Evolutionary conservation across 2,113 vertebrate species (phyloP).

Genomic region (Atherinomorus stipes): DNA sequence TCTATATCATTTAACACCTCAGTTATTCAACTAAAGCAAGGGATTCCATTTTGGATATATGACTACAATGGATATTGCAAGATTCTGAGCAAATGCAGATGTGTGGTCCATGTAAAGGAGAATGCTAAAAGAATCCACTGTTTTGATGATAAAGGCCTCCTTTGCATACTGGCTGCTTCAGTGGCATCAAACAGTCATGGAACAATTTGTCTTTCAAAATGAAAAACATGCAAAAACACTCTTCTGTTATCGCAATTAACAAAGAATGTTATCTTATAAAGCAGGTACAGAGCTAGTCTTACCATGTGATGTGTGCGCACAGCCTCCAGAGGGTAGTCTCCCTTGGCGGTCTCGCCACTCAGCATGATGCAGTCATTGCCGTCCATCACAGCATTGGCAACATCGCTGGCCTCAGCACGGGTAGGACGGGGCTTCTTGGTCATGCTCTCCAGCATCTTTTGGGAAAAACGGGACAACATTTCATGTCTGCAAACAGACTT

Average conservation of each 20-base stretch:
- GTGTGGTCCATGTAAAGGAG: no score
- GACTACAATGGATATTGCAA: no score
- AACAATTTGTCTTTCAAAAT: not conserved
- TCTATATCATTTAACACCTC: no score
- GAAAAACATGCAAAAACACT: constrained; percentile 5
- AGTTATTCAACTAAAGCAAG: no score
- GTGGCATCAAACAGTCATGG: not conserved
- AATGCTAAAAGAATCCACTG: no score
- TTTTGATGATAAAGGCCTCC: no score
- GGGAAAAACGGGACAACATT: constrained; percentile 5
- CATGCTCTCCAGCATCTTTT: constrained; percentile 96
- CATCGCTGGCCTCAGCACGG: constrained; percentile 94
- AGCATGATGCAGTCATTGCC: constrained; percentile 99
- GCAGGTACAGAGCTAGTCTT: constrained; percentile 21
- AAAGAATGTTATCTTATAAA: not conserved
- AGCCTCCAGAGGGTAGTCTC: constrained; percentile 95
- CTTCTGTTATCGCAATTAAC: not conserved
- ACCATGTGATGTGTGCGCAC: constrained; percentile 95
- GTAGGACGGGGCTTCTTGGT: constrained; percentile 98
- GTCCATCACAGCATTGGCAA: constrained; percentile 95
- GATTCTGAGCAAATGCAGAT: no score
- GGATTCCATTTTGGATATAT: no score
- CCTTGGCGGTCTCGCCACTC: constrained; percentile 96
- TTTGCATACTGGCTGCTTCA: not conserved
- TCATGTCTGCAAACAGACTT: not conserved